Conservation (phyloP, 1,140 invertebrate genomes). For the Bemisia tabaci region DNA sequence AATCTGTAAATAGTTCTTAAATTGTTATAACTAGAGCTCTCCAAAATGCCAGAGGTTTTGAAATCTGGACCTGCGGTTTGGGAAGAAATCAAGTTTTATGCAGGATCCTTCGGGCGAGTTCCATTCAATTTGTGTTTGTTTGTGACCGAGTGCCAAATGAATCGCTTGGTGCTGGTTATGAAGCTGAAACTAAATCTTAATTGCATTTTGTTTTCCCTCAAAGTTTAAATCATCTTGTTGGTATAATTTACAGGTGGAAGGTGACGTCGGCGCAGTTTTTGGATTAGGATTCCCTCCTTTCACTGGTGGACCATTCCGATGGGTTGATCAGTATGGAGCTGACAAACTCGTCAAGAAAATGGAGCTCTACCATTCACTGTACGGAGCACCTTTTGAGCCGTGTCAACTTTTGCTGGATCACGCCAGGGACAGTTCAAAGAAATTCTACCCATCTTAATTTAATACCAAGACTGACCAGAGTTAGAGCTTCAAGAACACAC, state of each 20-base stretch:
- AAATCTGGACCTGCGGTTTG: no score
- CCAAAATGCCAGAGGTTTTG: no score
- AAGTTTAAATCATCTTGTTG: not conserved
- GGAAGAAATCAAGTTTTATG: no score
- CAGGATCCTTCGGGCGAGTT: no score
- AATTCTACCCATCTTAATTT: slow-evolving; percentile 50
- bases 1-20: no score
- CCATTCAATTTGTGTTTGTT: no score
- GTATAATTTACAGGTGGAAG: slow-evolving; percentile 59
- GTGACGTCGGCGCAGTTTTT: slow-evolving; percentile 97
- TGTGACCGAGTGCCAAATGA: no score
- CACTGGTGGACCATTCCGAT: slow-evolving; percentile 95
- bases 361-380: slow-evolving; percentile 65
- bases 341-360: slow-evolving; percentile 81
- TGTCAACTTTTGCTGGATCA: slow-evolving; percentile 86
- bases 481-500: no score
- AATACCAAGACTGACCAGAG: not conserved
- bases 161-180: no score
- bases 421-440: slow-evolving; percentile 74
- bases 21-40: no score
- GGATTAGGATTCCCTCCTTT: slow-evolving; percentile 98
- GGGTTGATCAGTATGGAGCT: slow-evolving; percentile 87
- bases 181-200: no score
- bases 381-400: slow-evolving; percentile 79
- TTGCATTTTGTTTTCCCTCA: slow-evolving; percentile 8